A percentile compares a stretch with the other conserved stretches of the same genome.
These are phyloP conservation scores for Hypanus sabinus DNA, from an alignment of 2,113 vertebrate species.

Conservation along the genomic window DNA sequence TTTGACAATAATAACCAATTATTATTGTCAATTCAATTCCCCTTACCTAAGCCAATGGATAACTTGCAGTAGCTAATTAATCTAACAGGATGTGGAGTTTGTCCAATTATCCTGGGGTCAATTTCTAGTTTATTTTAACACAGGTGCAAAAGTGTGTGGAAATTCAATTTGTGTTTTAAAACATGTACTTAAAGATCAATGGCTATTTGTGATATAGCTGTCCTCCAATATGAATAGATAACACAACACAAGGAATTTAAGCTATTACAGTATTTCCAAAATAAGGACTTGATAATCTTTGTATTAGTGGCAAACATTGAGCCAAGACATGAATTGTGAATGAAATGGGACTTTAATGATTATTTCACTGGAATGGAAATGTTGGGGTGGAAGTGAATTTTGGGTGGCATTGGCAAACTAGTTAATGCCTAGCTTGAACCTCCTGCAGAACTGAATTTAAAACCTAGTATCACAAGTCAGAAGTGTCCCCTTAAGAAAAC, in stretches of 20 bases:
- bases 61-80: too few species aligned
- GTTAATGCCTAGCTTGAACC: not conserved
- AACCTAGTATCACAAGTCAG: not conserved
- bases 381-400: not conserved
- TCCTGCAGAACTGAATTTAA: not conserved
- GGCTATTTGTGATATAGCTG: too few species aligned
- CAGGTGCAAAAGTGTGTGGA: too few species aligned
- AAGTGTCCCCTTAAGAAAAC: not conserved
- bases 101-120: too few species aligned
- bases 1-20: too few species aligned
- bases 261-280: not conserved
- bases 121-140: too few species aligned
- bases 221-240: not conserved
- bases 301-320: not conserved
- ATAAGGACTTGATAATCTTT: not conserved
- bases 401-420: not conserved
- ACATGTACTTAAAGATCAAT: too few species aligned
- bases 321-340: not conserved
- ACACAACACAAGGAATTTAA: not conserved
- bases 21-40: too few species aligned
- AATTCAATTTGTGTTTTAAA: too few species aligned
- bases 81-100: too few species aligned
- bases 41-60: too few species aligned
- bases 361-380: not conserved
- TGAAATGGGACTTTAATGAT: not conserved